A percentile compares a stretch with the other conserved stretches of the same genome.
Conservation (phyloP, 2,888 invertebrate species). For the Axea sp. region DNA sequence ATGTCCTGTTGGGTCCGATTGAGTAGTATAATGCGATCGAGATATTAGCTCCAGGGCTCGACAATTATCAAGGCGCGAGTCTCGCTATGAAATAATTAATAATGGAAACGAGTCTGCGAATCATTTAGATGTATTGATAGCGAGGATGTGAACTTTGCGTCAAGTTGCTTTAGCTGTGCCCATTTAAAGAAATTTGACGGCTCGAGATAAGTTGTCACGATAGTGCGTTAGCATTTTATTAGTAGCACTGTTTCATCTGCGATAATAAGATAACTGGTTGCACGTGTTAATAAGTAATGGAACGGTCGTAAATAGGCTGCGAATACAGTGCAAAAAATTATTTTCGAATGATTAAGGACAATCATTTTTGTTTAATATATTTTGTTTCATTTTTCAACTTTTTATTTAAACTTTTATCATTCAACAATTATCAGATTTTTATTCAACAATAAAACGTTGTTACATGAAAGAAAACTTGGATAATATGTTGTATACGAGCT, state of each 20-base stretch:
- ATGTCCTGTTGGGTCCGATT: slow-evolving; percentile 59
- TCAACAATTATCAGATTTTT: too few species aligned
- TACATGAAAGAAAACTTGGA: too few species aligned
- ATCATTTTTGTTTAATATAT: not conserved
- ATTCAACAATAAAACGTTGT: too few species aligned
- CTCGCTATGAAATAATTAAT: slow-evolving; percentile 62
- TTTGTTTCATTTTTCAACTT: not conserved
- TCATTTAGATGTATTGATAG: slow-evolving; percentile 50
- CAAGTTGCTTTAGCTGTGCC: slow-evolving; percentile 13
- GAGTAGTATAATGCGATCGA: slow-evolving; percentile 57
- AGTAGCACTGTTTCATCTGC: slow-evolving; percentile 13
- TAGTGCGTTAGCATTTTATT: slow-evolving; percentile 12
- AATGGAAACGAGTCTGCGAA: slow-evolving; percentile 42
- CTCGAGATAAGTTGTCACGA: slow-evolving; percentile 18
- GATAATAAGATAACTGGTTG: slow-evolving; percentile 23
- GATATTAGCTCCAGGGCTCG: slow-evolving; percentile 53
- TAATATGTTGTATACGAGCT: too few species aligned
- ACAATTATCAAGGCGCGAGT: slow-evolving; percentile 62
- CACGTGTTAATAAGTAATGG: slow-evolving; percentile 28
- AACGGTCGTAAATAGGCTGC: slow-evolving; percentile 5
- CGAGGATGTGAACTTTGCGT: slow-evolving; percentile 9
- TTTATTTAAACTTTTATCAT: too few species aligned
- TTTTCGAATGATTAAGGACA: not conserved
- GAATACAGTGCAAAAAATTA: not conserved
- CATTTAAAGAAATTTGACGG: slow-evolving; percentile 29